Base-by-base conservation (phyloP, 2,797 vertebrate genomes). In the Darevskia mixta region DNA sequence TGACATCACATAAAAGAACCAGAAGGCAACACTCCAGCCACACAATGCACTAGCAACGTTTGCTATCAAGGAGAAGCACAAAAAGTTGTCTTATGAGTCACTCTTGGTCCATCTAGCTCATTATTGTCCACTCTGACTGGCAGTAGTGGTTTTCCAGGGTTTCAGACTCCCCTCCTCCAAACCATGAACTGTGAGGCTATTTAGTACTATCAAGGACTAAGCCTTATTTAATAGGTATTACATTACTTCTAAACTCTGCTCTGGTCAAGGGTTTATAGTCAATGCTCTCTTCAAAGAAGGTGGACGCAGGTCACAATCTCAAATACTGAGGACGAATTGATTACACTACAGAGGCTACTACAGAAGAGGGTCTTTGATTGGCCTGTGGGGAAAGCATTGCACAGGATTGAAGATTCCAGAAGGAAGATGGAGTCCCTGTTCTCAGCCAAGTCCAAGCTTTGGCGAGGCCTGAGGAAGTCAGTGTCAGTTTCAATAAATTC, bases 381-480 rank as follows among this genome's bases (percentile, higher is more conserved):
- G 11, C 93, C 95, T 0, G 38, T 75, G 86, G 95, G 93, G 45
- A 97, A 83, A 17, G 18, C 61, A 0, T 93, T 96, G 90, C 94
- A 93, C 92, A 97, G 98, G 91, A 73, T 94, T 66, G 95, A 83
- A 25, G 75, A 88, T 43, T 96, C 94, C 87, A 94, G 97, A 95
- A 95, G 93, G 84, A 96, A 96, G 88, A 90, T 88, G 0, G 49
- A 92, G 82, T 97, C 97, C 92, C 96, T 92, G 0, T 97, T 97
- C 92, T 96, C 97, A 91, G 96, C 91, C 0, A 82, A 92, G 82
- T 93, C 90, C 91, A 93, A 87, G 83, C 95, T 94, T 92, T 97
- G 96, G 92, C 96, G 93, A 0, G 95, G 96, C 75, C 97, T 96
- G 94, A 98, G 98, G 95, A 98, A 98, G 91, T 98, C 98, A 69